Conservation (phyloP, 2,888 invertebrate genomes). For the Calameuta idolon region DNA sequence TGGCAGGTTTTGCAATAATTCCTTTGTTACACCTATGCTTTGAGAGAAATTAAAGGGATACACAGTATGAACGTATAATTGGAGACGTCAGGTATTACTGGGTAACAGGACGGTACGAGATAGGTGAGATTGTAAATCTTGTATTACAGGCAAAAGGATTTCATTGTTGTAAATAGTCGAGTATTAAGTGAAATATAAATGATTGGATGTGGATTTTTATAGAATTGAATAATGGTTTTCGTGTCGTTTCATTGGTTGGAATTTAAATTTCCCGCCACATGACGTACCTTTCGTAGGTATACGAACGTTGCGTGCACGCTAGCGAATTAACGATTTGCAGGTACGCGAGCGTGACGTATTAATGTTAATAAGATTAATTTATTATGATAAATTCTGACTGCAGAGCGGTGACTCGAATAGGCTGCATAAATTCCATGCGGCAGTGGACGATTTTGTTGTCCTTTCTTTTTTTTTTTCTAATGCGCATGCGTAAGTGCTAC, state of each 20-base stretch:
- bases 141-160: background rate
- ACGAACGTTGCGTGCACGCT: background rate
- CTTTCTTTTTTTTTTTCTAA: background rate
- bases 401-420: background rate
- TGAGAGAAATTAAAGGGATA: background rate
- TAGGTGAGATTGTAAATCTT: background rate
- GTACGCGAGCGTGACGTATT: background rate
- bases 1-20: background rate
- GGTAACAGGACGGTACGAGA: background rate
- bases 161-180: background rate
- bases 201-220: background rate
- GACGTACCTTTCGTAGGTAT: background rate
- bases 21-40: background rate
- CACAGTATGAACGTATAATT: too few relatives aligned
- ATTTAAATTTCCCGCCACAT: background rate
- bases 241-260: background rate
- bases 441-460: background rate
- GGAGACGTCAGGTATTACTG: too few relatives aligned
- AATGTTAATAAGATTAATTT: background rate
- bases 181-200: background rate
- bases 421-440: background rate
- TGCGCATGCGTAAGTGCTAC: background rate
- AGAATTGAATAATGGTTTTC: background rate
- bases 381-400: background rate
- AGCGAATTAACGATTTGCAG: background rate